These are phyloP conservation scores for Papilio polytes DNA, from an alignment of 1,140 invertebrate species.

Conservation along the genomic window DNA sequence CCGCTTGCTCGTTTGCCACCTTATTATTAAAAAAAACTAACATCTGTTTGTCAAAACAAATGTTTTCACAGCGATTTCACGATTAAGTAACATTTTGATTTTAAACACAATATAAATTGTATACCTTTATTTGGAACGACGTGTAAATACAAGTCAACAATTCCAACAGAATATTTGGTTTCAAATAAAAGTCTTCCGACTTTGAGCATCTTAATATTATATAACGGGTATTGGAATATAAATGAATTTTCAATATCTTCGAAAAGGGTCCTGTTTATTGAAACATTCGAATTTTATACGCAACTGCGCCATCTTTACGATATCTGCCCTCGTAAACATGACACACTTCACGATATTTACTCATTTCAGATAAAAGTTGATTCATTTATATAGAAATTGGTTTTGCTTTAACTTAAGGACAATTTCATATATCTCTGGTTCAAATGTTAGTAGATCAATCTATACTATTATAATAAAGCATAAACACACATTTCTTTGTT, in stretches of 20 bases:
- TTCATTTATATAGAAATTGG: slow-evolving; percentile 22
- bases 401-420: background rate
- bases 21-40: no score
- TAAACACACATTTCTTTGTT: no score
- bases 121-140: background rate
- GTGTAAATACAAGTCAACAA: background rate
- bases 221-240: slow-evolving; percentile 27
- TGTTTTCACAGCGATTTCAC: no score
- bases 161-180: background rate
- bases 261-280: slow-evolving; percentile 25
- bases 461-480: no score
- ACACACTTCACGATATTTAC: slow-evolving; percentile 19
- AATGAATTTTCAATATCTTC: slow-evolving; percentile 28
- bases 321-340: slow-evolving; percentile 8
- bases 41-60: no score
- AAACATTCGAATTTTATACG: slow-evolving; percentile 23
- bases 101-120: background rate
- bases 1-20: no score
- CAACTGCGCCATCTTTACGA: slow-evolving; percentile 20
- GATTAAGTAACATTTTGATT: background rate
- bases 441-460: background rate
- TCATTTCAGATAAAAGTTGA: slow-evolving; percentile 19
- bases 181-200: slow-evolving; percentile 8
- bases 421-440: background rate
- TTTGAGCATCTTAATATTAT: slow-evolving; percentile 5